Base-by-base conservation (phyloP, 2,113 vertebrate genomes). In the Microtus montanus region DNA sequence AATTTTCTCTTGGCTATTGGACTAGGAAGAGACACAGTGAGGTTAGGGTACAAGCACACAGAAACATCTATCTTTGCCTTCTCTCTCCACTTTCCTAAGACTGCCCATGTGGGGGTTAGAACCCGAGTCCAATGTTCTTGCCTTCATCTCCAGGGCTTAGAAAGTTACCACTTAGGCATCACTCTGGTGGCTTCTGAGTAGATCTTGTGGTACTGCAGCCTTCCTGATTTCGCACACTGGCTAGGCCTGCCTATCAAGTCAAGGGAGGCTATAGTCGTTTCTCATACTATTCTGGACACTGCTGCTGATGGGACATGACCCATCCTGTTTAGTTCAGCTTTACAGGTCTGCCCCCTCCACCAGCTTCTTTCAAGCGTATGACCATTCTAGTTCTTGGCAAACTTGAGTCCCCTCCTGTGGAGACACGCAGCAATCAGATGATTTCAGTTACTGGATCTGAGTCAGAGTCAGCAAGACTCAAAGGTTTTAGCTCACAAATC, bases 1-100 rank as follows among this genome's bases (percentile, higher is more conserved):
- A 73, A 88, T 95, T 90, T 90, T 90, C 66, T 47, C 14, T 85
- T 92, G 58, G 38, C 64, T 78, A 73, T 58, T 71, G 52, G 35
- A 33, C 38, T 5, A 89, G 15, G 63, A 90, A 74, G n/a, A 38
- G 7, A 28, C 30, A 30, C 24, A 44, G 2, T 33, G 63, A 79
- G 2, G 52, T 77, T 22, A 26, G 44, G 4, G 64, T 77, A 30
- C 17, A 74, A 44, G 8, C 64, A 4, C 58, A 15, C 91, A 63
- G 58, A 89, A 54, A 64, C 41, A 26, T 33, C 20, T 86, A 3
- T 15, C 26, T 44, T 35, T 20, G 17, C 8, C 19, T 79, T 11
- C 30, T 41, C 14, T 10, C 4, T 41, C 13, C 49, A 3, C 54
- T 74, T 93, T 26, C 66, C 73, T 24, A 79, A n/a, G n/a, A 33